Base-by-base conservation (phyloP, 2,888 invertebrate species). In the Drosophila planitibia region DNA sequence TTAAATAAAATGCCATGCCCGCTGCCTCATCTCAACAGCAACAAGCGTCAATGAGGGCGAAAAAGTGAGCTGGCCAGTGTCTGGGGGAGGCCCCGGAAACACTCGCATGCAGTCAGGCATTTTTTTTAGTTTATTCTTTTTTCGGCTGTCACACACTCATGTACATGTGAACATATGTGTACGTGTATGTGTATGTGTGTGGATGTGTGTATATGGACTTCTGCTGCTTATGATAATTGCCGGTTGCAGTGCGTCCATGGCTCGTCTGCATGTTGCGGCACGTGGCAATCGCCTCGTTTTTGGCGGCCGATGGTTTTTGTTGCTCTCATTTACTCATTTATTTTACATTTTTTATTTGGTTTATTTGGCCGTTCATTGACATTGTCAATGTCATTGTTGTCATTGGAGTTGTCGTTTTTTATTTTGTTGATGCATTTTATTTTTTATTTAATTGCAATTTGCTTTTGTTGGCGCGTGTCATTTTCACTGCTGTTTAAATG, bases 141-240 rank as follows among this genome's bases (percentile, higher is more conserved):
- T 90, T 84, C 60, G 75, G 74, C 72, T 83, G 53, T 70, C 68
- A 68, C 62, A 63, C 70, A 69, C 57, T 63, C 59, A 59, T 47
- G 58, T 51, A 51, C 39, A 47, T 39, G n/a, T 28, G 19, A 39
- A 19, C 33, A 57, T 19, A 53, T 41, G 10, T 44, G 32, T 33
- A 30, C 54, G 22, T 52, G 37, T 39, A 6, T 12, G 30, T 60
- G 60, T 41, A 41, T 35, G 35, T n/a, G 12, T 25, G 30, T 30
- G 16, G 25, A 4, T 52, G 16, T 25, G 22, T 30, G 16, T 47
- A 14, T 52, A 57, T 52, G 68, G 73, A 70, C 82, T 90, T 87
- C 74, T 89, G 85, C 91, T 88, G 87, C 87, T 88, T 88, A 88
- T 88, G 87, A 90, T 88, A 88, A 88, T 88, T 88, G 91, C 85